A percentile compares a stretch with the other conserved stretches of the same genome.
Evolutionary conservation across 2,113 vertebrate species (phyloP).

Genomic region (Spea bombifrons): DNA sequence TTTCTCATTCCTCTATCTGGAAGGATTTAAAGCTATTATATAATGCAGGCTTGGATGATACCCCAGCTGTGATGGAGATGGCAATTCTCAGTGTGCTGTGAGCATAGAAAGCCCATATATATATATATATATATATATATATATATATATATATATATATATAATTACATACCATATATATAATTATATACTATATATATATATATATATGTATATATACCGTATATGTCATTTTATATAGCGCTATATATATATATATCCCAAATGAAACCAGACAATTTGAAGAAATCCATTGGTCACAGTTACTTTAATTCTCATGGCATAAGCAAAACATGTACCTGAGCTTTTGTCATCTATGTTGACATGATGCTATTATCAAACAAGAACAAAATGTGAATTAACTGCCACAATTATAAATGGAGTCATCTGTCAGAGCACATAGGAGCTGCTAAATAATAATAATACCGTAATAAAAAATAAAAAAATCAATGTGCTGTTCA

Average conservation of each 20-base stretch:
- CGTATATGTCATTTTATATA: too few species aligned
- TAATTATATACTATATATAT: too few species aligned
- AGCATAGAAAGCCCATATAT: too few species aligned
- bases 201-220: too few species aligned
- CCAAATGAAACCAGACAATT: conserved; percentile 45
- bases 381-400: conserved; percentile 55
- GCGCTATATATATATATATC: too few species aligned
- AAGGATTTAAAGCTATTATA: background rate
- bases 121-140: too few species aligned
- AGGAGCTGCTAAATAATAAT: conserved; percentile 48
- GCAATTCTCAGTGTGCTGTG: too few species aligned
- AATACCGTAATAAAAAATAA: conserved; percentile 1
- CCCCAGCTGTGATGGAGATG: too few species aligned
- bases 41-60: too few species aligned
- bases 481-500: conserved; percentile 52
- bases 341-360: conserved; percentile 48
- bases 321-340: conserved; percentile 26
- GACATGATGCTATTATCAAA: conserved; percentile 45
- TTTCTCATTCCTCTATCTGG: conserved; percentile 4
- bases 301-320: conserved; percentile 44
- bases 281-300: conserved; percentile 39
- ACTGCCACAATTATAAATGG: conserved; percentile 53
- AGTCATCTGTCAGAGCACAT: conserved; percentile 48
- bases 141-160: too few species aligned
- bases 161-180: too few species aligned